Percentiles rank a stretch among this genome's conserved stretches.
Conservation (phyloP, 30 jellyfish, hydroid and myxozoan species). For the Hydractinia echinata region DNA sequence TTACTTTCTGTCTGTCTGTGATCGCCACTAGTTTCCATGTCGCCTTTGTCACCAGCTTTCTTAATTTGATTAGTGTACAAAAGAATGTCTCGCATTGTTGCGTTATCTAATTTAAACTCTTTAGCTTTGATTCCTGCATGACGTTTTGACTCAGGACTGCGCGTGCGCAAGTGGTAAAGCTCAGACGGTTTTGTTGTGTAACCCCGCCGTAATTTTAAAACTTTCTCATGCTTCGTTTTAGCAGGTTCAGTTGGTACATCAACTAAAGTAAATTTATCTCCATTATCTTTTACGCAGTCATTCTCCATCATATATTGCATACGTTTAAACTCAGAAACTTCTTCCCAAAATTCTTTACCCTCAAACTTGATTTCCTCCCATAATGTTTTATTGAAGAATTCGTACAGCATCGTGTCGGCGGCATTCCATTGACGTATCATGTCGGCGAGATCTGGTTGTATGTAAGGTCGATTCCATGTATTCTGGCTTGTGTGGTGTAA, state of each 20-base stretch:
- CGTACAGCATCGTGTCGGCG: slow-evolving; percentile 73
- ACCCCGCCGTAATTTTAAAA: background rate
- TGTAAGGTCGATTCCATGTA: slow-evolving; percentile 42
- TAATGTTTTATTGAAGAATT: slow-evolving; percentile 70
- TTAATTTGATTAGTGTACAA: background rate
- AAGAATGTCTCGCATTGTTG: background rate
- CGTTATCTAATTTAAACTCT: background rate
- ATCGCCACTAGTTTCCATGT: background rate
- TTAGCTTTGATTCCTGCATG: background rate
- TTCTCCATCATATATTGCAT: slow-evolving; percentile 42
- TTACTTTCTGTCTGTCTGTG: background rate
- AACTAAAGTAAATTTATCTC: slow-evolving; percentile 45
- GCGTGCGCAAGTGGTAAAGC: background rate
- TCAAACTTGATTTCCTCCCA: slow-evolving; percentile 89
- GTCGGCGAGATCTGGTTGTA: slow-evolving; percentile 57
- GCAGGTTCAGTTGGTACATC: slow-evolving; percentile 15
- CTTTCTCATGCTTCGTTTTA: background rate
- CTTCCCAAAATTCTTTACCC: slow-evolving; percentile 85
- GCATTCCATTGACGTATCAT: slow-evolving; percentile 65
- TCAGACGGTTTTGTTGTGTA: background rate
- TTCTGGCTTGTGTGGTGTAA: slow-evolving; percentile 67
- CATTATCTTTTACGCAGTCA: slow-evolving; percentile 63
- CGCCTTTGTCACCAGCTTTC: background rate
- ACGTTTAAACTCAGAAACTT: slow-evolving; percentile 53
- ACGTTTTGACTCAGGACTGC: background rate